Evolutionary conservation across 64 coral and sea anemone species (phyloP).

Genomic region (Stichodactyla mertensii): DNA sequence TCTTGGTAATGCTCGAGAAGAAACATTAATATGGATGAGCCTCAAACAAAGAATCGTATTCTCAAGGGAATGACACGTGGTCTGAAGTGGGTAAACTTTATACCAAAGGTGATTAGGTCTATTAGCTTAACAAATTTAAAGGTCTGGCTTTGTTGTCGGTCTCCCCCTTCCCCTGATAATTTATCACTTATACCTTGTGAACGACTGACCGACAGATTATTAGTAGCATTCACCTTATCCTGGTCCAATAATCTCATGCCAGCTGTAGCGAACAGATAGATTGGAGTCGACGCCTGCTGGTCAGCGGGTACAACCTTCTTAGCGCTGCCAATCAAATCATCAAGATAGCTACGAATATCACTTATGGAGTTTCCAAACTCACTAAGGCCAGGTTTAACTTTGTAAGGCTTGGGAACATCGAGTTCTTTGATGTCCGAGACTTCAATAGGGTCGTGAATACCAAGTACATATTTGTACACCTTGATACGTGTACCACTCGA

Average conservation of each 20-base stretch:
- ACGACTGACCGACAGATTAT: too few relatives aligned
- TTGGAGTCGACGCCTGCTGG: constrained; percentile 13
- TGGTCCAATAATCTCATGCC: constrained; percentile 33
- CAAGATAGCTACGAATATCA: constrained; percentile 22
- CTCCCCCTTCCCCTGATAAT: too few relatives aligned
- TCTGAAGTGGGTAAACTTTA: too few relatives aligned
- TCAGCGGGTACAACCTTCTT: constrained; percentile 36
- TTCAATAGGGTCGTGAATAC: neutral
- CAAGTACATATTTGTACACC: constrained; percentile 10
- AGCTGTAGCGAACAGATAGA: constrained; percentile 39
- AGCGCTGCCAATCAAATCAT: constrained; percentile 27
- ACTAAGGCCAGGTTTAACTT: constrained; percentile 31
- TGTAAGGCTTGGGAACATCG: neutral
- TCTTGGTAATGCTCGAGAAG: too few relatives aligned
- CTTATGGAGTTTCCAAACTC: neutral
- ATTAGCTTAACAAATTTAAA: too few relatives aligned
- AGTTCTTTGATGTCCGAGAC: constrained; percentile 7
- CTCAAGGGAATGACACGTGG: too few relatives aligned
- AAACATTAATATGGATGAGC: too few relatives aligned
- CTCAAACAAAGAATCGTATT: too few relatives aligned
- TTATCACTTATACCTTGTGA: too few relatives aligned
- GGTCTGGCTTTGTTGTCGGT: too few relatives aligned
- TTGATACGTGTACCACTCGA: constrained; percentile 26
- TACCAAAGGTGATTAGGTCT: too few relatives aligned
- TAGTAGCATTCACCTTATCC: constrained; percentile 8